A percentile compares a stretch with the other conserved stretches of the same genome.
These are phyloP conservation scores for Vulpes ferrilata DNA, from an alignment of 2,113 vertebrate species.

Conservation along the genomic window DNA sequence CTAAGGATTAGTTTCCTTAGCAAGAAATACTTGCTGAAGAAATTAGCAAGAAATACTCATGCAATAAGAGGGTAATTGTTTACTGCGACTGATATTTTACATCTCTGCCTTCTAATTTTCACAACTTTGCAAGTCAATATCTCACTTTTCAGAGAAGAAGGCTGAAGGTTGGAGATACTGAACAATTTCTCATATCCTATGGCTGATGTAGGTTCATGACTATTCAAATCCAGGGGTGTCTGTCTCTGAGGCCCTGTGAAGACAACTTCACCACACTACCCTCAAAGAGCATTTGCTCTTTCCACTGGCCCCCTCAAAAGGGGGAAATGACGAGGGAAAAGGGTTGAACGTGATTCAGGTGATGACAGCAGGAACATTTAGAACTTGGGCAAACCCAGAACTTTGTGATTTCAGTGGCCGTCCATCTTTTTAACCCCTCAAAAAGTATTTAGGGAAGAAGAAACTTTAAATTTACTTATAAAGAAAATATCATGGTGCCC, in stretches of 20 bases:
- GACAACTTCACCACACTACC: fast-evolving
- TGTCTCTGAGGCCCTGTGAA: not conserved
- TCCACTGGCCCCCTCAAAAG: not conserved
- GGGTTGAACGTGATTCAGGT: not conserved
- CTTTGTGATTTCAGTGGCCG: not conserved
- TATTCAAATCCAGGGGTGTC: not conserved
- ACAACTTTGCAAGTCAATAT: not conserved
- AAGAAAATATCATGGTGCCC: not conserved
- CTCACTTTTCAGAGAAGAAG: not conserved
- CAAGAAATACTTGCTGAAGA: constrained; percentile 26
- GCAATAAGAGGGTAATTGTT: not conserved
- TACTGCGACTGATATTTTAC: not conserved
- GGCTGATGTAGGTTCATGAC: not conserved
- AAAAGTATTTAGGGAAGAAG: not conserved
- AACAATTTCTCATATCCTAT: not conserved
- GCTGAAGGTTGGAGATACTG: not conserved
- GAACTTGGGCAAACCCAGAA: not conserved
- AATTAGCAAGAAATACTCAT: not conserved
- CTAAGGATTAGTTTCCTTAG: not conserved
- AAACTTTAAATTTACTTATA: not conserved
- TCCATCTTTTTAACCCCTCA: not conserved
- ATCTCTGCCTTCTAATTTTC: not conserved
- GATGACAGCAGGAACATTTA: not conserved
- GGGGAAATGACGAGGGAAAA: not conserved
- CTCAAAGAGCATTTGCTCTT: not conserved